phyloP scores from a whole-genome alignment of 2,797 vertebrate genomes.

The Xiphorhynchus erythropygius region DNA sequence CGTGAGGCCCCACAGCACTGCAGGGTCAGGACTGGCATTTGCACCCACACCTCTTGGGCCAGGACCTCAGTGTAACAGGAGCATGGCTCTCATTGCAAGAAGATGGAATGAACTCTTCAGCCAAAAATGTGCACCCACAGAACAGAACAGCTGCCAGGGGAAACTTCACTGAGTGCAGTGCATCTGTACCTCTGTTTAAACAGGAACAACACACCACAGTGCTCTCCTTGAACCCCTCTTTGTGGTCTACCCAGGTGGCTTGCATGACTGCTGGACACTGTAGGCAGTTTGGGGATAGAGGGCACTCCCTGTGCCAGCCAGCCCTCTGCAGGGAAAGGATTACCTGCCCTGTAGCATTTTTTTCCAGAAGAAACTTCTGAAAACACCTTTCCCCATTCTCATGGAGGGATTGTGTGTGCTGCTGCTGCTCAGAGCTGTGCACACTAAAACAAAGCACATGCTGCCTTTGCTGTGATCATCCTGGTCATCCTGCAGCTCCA shows the following conservation, averaged over 20 bases:
- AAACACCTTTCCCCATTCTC: background rate
- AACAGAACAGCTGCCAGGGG: background rate
- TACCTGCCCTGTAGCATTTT: background rate
- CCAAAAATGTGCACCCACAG: background rate
- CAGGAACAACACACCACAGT: background rate
- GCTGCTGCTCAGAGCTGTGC: background rate
- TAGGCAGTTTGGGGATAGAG: background rate
- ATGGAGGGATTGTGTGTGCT: background rate
- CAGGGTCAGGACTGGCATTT: background rate
- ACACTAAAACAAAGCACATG: fast-evolving
- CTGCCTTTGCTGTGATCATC: background rate
- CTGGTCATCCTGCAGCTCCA: background rate
- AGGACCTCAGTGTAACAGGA: background rate
- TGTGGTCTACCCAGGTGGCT: background rate
- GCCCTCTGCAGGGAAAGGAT: background rate
- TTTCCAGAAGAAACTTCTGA: background rate
- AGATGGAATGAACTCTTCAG: background rate
- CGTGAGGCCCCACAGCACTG: fast-evolving
- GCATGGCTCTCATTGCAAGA: background rate
- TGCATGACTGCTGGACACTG: background rate
- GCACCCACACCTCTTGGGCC: background rate
- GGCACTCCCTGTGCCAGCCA: background rate
- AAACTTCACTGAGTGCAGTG: background rate
- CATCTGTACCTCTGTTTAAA: background rate
- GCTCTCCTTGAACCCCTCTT: background rate